Conservation (phyloP, 1,140 invertebrate genomes). For the Scaptodrosophila lebanonensis region DNA sequence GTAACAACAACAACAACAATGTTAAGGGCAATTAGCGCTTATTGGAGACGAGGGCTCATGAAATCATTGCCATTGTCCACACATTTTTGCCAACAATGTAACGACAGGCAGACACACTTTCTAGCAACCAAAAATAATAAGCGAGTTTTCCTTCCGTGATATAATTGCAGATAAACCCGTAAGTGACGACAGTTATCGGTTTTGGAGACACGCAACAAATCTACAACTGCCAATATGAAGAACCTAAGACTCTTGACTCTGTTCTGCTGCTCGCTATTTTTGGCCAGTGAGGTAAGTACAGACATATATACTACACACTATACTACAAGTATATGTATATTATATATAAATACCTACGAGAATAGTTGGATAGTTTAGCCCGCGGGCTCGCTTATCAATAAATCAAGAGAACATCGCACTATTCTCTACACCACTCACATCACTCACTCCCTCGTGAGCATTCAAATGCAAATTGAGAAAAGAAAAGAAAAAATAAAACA, state of each 20-base stretch:
- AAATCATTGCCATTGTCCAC: too few species aligned
- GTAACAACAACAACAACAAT: slow-evolving; percentile 18
- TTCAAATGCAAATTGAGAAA: slow-evolving; percentile 69
- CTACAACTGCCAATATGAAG: slow-evolving; percentile 33
- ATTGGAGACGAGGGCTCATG: too few species aligned
- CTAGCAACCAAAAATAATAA: slow-evolving; percentile 3
- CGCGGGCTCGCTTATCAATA: too few species aligned
- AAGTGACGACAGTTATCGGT: slow-evolving; percentile 16
- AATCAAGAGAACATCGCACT: slow-evolving; percentile 17
- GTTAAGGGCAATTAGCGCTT: slow-evolving; percentile 51
- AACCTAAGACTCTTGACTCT: slow-evolving; percentile 45
- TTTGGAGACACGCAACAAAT: too few species aligned
- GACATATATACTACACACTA: slow-evolving; percentile 5
- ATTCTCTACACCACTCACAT: too few species aligned
- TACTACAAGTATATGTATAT: neutral
- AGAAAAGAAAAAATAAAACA: too few species aligned
- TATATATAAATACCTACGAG: neutral
- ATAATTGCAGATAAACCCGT: neutral
- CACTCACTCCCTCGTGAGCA: too few species aligned
- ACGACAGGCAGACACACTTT: slow-evolving; percentile 14
- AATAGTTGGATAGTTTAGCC: too few species aligned
- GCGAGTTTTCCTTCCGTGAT: neutral
- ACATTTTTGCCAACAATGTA: slow-evolving; percentile 50
- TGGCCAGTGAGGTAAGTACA: slow-evolving; percentile 62
- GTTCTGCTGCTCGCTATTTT: slow-evolving; percentile 57